Percentiles rank a stretch among this genome's conserved stretches.
Evolutionary conservation across 2,113 vertebrate species (phyloP).

Genomic region (Gambusia affinis): DNA sequence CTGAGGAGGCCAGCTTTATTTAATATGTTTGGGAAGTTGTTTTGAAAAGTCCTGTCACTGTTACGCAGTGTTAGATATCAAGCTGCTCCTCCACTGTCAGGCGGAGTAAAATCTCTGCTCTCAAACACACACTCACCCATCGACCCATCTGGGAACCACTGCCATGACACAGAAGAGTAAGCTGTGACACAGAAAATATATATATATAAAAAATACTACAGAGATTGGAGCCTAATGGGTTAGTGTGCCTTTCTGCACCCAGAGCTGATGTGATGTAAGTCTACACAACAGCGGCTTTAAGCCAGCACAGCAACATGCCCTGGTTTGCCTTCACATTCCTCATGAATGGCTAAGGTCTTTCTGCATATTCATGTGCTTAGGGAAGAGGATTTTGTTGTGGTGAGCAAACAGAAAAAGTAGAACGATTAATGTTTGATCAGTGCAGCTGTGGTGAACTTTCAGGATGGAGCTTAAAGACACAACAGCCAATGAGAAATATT

Average conservation of each 20-base stretch:
- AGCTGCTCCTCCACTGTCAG: slow-evolving; percentile 12
- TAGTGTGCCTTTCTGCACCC: slow-evolving; percentile 64
- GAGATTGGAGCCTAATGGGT: slow-evolving; percentile 64
- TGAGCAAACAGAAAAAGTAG: slow-evolving; percentile 64
- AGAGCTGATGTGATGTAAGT: slow-evolving; percentile 65
- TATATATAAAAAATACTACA: slow-evolving; percentile 9
- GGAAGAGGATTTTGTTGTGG: slow-evolving; percentile 66
- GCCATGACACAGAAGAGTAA: slow-evolving; percentile 60
- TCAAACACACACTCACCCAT: slow-evolving; percentile 9
- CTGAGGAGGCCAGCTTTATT: slow-evolving; percentile 12
- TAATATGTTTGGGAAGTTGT: slow-evolving; percentile 14
- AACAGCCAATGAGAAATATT: not conserved
- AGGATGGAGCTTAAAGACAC: slow-evolving; percentile 19
- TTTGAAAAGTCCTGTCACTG: slow-evolving; percentile 14
- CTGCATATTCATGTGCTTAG: slow-evolving; percentile 67
- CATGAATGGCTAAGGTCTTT: slow-evolving; percentile 31
- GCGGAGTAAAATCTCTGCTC: slow-evolving; percentile 12
- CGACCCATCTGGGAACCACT: slow-evolving; percentile 17
- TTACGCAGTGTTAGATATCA: slow-evolving; percentile 12
- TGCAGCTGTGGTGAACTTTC: slow-evolving; percentile 53
- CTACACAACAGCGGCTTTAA: slow-evolving; percentile 56
- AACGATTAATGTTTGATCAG: slow-evolving; percentile 70
- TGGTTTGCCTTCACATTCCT: slow-evolving; percentile 35
- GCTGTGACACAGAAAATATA: slow-evolving; percentile 51
- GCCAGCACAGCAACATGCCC: slow-evolving; percentile 36